These are phyloP conservation scores for Napeogenes sylphis DNA, from an alignment of 2,888 invertebrate species.

Conservation along the genomic window DNA sequence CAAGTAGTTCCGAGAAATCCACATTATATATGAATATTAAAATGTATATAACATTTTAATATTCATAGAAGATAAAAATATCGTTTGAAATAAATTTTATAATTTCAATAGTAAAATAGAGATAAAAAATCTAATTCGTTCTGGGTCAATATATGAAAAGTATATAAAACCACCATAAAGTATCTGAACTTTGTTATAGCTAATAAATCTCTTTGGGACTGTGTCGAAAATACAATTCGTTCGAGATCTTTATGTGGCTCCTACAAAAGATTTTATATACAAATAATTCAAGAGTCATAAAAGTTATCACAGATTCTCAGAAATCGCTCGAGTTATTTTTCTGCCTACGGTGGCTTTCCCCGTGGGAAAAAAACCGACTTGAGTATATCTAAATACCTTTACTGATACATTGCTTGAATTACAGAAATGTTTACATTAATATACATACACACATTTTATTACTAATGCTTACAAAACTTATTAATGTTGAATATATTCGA, in stretches of 20 bases:
- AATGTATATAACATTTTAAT: too few relatives aligned
- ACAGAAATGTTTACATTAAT: too few relatives aligned
- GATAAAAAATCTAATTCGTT: too few relatives aligned
- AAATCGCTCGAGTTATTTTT: conserved; percentile 67
- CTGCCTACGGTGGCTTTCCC: conserved; percentile 56
- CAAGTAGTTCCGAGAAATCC: too few relatives aligned
- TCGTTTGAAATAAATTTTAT: too few relatives aligned
- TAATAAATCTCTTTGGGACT: conserved; percentile 57
- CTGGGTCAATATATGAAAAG: conserved; percentile 6
- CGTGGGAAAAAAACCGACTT: conserved; percentile 57
- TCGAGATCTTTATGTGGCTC: conserved; percentile 64
- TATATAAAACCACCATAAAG: conserved; percentile 9
- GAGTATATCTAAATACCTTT: conserved; percentile 44
- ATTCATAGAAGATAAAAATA: too few relatives aligned
- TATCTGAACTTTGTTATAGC: conserved; percentile 40
- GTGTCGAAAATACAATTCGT: conserved; percentile 63
- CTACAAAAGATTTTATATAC: conserved; percentile 68
- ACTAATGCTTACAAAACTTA: too few relatives aligned
- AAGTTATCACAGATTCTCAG: conserved; percentile 72
- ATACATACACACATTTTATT: too few relatives aligned
- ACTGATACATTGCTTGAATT: conserved; percentile 30
- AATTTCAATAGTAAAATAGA: too few relatives aligned
- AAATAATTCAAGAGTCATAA: conserved; percentile 72
- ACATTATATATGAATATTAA: too few relatives aligned
- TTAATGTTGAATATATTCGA: too few relatives aligned